phyloP scores from a whole-genome alignment of 1,140 invertebrate genomes.

The Caenorhabditis latens region DNA sequence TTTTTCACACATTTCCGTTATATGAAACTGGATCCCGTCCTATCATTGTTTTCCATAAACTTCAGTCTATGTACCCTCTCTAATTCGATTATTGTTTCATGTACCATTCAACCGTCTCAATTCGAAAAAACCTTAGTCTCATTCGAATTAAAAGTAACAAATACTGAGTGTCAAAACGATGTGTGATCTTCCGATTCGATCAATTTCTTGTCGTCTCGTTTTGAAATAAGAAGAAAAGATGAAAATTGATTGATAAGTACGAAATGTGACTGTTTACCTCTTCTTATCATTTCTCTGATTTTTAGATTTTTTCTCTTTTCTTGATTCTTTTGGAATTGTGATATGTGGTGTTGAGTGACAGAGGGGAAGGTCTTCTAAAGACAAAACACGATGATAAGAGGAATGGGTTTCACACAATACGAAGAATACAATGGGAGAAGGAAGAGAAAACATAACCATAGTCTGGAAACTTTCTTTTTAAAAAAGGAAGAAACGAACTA shows the following conservation, averaged over 20 bases:
- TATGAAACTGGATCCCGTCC: neutral
- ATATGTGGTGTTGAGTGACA: neutral
- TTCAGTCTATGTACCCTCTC: neutral
- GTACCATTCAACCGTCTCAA: neutral
- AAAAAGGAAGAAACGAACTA: neutral
- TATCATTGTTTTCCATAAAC: neutral
- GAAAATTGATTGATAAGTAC: neutral
- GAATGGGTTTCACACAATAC: neutral
- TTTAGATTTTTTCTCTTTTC: neutral
- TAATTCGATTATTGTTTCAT: neutral
- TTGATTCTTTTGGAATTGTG: neutral
- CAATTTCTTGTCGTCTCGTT: neutral
- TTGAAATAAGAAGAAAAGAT: no score
- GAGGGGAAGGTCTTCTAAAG: no score
- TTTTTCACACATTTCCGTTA: no score
- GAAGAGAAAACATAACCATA: no score
- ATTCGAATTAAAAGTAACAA: neutral
- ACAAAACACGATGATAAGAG: neutral
- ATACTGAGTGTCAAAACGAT: neutral
- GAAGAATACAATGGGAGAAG: no score
- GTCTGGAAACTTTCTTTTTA: no score
- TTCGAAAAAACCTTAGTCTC: neutral
- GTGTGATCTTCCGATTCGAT: neutral
- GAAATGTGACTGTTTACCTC: constrained; percentile 13
- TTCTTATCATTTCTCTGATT: constrained; percentile 1